phyloP scores from a whole-genome alignment of 2,113 vertebrate species.

The Myotis brandtii region DNA sequence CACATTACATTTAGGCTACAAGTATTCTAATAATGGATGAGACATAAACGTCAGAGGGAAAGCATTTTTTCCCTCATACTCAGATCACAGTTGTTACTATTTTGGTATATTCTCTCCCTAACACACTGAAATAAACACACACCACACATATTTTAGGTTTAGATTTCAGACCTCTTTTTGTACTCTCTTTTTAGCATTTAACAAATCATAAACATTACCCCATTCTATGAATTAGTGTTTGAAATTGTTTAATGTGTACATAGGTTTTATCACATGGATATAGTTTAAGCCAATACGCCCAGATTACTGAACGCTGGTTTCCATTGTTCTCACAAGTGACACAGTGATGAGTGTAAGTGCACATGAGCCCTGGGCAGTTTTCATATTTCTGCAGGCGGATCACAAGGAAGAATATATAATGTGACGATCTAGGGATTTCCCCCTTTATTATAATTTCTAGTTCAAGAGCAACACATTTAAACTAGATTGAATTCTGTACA shows the following conservation, averaged over 20 bases:
- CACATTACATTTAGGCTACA: neutral
- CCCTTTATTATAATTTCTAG: slow-evolving; percentile 15
- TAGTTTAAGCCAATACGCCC: neutral
- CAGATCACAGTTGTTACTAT: neutral
- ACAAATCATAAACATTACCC: neutral
- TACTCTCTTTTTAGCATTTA: slow-evolving; percentile 22
- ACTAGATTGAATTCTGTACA: slow-evolving; percentile 6
- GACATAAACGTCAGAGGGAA: slow-evolving; percentile 26
- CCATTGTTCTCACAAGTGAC: neutral
- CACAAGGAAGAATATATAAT: slow-evolving; percentile 9
- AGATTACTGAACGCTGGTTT: neutral
- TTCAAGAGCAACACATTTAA: slow-evolving; percentile 34
- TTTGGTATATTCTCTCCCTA: neutral
- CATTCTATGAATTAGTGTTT: slow-evolving; percentile 25
- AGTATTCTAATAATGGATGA: slow-evolving; percentile 26
- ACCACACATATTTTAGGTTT: neutral
- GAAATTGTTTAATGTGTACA: neutral
- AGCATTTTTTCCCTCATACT: neutral
- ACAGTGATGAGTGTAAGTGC: neutral
- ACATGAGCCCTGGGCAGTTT: neutral
- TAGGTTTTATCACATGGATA: neutral
- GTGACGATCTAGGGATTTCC: neutral
- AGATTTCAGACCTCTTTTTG: neutral
- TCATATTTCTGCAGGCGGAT: slow-evolving; percentile 12
- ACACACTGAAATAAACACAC: neutral